Percentiles rank a stretch among this genome's conserved stretches.
Evolutionary conservation across 2,113 vertebrate species (phyloP).

Genomic region (Melanostigma gelatinosum): DNA sequence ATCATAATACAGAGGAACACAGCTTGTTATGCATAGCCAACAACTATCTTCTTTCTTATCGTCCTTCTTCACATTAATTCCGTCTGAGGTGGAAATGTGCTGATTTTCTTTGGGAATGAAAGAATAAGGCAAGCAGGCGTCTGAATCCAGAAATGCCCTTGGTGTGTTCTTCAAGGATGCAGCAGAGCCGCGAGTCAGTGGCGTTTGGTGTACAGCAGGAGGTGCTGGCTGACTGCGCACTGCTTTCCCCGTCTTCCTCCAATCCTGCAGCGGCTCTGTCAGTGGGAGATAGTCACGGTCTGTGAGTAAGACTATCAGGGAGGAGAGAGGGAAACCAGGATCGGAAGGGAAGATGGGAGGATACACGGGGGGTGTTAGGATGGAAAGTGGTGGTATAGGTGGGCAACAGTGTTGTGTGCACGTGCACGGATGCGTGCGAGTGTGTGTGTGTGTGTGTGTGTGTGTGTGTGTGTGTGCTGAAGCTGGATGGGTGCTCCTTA

Average conservation of each 20-base stretch:
- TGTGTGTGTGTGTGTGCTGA: neutral
- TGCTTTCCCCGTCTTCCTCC: conserved; percentile 34
- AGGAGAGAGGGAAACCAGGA: conserved; percentile 73
- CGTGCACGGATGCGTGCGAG: neutral
- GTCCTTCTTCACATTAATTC: neutral
- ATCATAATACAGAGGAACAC: neutral
- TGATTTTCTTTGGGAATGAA: conserved; percentile 23
- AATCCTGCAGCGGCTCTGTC: conserved; percentile 81
- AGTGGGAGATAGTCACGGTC: conserved; percentile 83
- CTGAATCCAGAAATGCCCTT: conserved; percentile 64
- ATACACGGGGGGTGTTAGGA: conserved; percentile 71
- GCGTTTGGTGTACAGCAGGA: conserved; percentile 64
- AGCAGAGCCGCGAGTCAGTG: conserved; percentile 51
- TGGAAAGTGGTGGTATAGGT: conserved; percentile 54
- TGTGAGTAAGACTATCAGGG: conserved; percentile 80
- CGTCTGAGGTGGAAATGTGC: neutral
- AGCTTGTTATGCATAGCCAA: neutral
- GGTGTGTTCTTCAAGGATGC: conserved; percentile 72
- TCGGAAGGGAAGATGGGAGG: conserved; percentile 70
- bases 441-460: neutral
- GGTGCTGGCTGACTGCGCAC: conserved; percentile 70
- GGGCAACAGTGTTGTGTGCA: conserved; percentile 24
- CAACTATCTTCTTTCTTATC: neutral
- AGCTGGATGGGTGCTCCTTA: conserved; percentile 55
- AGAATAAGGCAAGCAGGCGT: neutral